A percentile compares a stretch with the other conserved stretches of the same genome.
Evolutionary conservation across 2,888 invertebrate species (phyloP).

Genomic region (Agrochola macilenta): DNA sequence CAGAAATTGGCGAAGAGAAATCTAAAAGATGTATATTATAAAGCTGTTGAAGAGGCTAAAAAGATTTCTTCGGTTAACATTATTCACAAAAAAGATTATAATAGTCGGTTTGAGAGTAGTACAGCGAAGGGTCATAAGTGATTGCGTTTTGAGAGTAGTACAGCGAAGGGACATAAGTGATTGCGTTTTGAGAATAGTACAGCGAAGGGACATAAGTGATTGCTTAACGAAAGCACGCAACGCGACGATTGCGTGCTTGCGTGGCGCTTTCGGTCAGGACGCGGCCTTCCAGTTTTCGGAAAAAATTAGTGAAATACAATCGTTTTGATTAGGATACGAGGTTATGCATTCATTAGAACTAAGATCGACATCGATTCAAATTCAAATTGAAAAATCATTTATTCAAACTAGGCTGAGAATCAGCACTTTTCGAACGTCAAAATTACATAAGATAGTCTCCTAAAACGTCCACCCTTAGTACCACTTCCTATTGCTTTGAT

Average conservation of each 20-base stretch:
- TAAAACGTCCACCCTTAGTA: too few relatives aligned
- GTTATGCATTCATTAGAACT: background rate
- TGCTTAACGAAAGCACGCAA: background rate
- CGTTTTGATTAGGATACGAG: background rate
- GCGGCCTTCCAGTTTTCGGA: background rate
- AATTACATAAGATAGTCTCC: too few relatives aligned
- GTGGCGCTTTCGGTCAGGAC: background rate
- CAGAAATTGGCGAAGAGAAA: constrained; percentile 64
- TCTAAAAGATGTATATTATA: constrained; percentile 76
- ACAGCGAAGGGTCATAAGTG: constrained; percentile 1
- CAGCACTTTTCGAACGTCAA: too few relatives aligned
- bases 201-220: too few relatives aligned
- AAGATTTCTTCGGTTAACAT: constrained; percentile 66
- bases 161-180: too few relatives aligned
- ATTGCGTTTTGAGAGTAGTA: background rate
- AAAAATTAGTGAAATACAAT: background rate
- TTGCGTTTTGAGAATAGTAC: too few relatives aligned
- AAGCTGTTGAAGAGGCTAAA: constrained; percentile 73
- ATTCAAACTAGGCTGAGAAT: too few relatives aligned
- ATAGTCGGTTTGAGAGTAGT: background rate
- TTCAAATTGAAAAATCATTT: too few relatives aligned
- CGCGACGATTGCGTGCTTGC: background rate
- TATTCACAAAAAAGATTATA: constrained; percentile 31
- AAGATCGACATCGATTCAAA: background rate
- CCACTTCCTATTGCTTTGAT: too few relatives aligned